A percentile compares a stretch with the other conserved stretches of the same genome.
These are phyloP conservation scores for Leptopterna dolabrata DNA, from an alignment of 2,888 invertebrate genomes.

Conservation along the genomic window DNA sequence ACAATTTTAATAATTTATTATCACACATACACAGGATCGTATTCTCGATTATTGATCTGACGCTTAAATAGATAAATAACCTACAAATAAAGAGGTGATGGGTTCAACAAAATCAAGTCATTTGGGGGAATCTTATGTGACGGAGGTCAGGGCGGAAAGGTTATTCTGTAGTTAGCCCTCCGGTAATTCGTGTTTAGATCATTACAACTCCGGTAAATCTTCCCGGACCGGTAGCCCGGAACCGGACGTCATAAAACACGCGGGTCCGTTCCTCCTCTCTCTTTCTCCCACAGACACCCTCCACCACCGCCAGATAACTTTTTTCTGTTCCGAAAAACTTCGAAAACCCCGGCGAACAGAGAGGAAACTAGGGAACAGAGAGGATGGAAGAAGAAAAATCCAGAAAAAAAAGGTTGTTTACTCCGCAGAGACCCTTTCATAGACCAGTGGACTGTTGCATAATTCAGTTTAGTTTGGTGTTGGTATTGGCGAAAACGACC, in stretches of 20 bases:
- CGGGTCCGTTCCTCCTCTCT: neutral
- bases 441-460: conserved; percentile 52
- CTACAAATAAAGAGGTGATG: too few relatives aligned
- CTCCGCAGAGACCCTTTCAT: conserved; percentile 37
- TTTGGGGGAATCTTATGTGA: neutral
- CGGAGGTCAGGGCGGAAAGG: conserved; percentile 19
- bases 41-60: too few relatives aligned
- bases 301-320: conserved; percentile 3
- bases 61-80: too few relatives aligned
- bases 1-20: too few relatives aligned
- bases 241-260: conserved; percentile 44
- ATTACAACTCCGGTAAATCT: conserved; percentile 37
- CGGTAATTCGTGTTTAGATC: conserved; percentile 46
- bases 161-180: conserved; percentile 35
- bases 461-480: conserved; percentile 49
- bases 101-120: neutral
- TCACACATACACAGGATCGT: too few relatives aligned
- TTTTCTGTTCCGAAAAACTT: conserved; percentile 25
- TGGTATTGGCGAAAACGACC: conserved; percentile 46
- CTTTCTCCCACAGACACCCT: neutral
- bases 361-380: neutral
- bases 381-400: neutral
- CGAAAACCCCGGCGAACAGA: neutral
- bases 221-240: conserved; percentile 22
- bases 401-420: conserved; percentile 36